Evolutionary conservation across 2,888 invertebrate species (phyloP).

Genomic region (Emmelina monodactyla): DNA sequence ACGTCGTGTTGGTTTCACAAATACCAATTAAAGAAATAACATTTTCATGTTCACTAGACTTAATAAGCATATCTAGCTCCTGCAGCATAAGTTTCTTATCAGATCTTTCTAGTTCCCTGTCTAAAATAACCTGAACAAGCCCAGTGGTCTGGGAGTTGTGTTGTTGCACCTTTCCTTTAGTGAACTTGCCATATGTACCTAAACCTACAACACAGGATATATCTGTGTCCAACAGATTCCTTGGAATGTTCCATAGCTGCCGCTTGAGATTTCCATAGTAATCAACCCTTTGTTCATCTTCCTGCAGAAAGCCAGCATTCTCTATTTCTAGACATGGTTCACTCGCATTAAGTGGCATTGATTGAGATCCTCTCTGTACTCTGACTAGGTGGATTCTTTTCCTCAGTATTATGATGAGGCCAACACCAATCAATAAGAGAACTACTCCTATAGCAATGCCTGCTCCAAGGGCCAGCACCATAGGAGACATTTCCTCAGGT

Average conservation of each 20-base stretch:
- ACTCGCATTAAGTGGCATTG: conserved; percentile 75
- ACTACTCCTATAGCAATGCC: conserved; percentile 77
- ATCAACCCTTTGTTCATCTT: conserved; percentile 72
- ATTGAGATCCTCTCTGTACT: conserved; percentile 53
- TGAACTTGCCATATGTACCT: conserved; percentile 81
- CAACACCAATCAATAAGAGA: conserved; percentile 70
- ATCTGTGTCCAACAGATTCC: conserved; percentile 75
- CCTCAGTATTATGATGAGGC: conserved; percentile 68
- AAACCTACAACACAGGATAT: conserved; percentile 73
- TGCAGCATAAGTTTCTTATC: conserved; percentile 68
- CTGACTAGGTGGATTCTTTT: conserved; percentile 50
- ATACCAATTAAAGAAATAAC: conserved; percentile 79
- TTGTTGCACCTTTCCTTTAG: conserved; percentile 73
- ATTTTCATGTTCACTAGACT: conserved; percentile 74
- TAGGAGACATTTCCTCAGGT: conserved; percentile 48
- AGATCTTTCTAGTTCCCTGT: conserved; percentile 55
- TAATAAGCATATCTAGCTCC: conserved; percentile 76
- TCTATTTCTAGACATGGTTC: conserved; percentile 83
- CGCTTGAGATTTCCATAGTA: conserved; percentile 79
- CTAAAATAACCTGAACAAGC: conserved; percentile 72
- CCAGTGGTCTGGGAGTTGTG: conserved; percentile 61
- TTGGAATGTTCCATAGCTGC: conserved; percentile 76
- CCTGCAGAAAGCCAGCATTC: conserved; percentile 79
- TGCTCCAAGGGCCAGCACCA: conserved; percentile 61
- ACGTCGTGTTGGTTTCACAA: conserved; percentile 77